Evolutionary conservation across 2,113 vertebrate genomes (phyloP), one percentile per base, ranked within the genome.

Genomic region (Corythornis cristatus): DNA sequence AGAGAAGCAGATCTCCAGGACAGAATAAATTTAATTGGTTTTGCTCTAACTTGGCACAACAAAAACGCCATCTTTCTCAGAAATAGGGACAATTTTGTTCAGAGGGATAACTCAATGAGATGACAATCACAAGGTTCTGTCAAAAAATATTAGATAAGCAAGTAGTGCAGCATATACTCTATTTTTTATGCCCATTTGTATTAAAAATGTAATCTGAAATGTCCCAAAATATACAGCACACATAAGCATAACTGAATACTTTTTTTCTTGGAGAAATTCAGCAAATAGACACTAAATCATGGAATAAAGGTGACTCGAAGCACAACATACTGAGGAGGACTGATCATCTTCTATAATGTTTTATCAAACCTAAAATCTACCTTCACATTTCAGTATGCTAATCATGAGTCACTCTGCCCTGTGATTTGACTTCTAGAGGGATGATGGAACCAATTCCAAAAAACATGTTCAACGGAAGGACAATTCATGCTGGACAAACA

Each of bases 251-350:
- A 80, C 23, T 33, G 6, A n/a, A 1, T 35, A 8, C 7, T 42
- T 87, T 73, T 37, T 37, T 64, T 50, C 35, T 58, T 61, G 28
- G 57, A 76, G 50, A 67, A 87, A 48, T 68, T 56, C 57, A 79
- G 19, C 37, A 71, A 29, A 61, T 2, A 77, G 53, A 50, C n/a
- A 62, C 3, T 14, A 80, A 51, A 33, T 48, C 12, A 18, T 0
- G 1, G 8, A 56, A 37, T 0, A 79, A 21, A 21, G 8, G 33
- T 62, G 53, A 71, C 8, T 16, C 29, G 15, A 23, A 1, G 0
- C 9, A 66, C 15, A 45, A 51, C 72, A 68, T 57, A 40, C 28
- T 37, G 15, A 86, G 10, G 14, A 37, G 22, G 77, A 42, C 8
- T 58, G 4, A 22, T 50, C 54, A 35, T 17, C 22, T 73, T 56